phyloP scores from a whole-genome alignment of 2,797 vertebrate genomes.

The Darevskia mixta region DNA sequence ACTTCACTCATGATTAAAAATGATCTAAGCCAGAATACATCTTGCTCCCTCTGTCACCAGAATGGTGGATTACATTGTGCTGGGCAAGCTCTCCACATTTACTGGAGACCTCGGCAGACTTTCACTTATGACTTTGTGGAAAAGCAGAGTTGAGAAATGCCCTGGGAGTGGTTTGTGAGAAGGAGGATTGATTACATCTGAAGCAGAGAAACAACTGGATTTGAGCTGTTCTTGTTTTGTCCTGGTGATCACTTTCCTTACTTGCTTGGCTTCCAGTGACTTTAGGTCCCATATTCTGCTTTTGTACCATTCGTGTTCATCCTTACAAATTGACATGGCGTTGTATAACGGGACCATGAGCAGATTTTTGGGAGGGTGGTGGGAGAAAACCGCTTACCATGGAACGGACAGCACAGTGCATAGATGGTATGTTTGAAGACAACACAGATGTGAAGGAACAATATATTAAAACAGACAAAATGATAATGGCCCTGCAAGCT shows the following conservation, averaged over 20 bases:
- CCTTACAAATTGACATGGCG: constrained; percentile 32
- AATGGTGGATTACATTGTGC: constrained; percentile 48
- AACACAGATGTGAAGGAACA: background rate
- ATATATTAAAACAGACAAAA: background rate
- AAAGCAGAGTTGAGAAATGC: constrained; percentile 50
- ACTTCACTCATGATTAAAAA: constrained; percentile 53
- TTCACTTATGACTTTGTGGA: constrained; percentile 48
- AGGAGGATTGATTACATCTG: background rate
- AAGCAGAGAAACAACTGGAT: background rate
- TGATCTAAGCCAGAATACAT: constrained; percentile 65
- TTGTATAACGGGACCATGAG: background rate
- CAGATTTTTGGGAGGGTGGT: constrained; percentile 12
- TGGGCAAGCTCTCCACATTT: constrained; percentile 52
- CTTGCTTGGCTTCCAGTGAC: background rate
- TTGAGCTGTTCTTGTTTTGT: background rate
- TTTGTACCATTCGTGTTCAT: background rate
- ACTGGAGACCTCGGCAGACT: constrained; percentile 54
- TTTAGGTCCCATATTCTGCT: background rate
- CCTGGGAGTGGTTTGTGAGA: constrained; percentile 22
- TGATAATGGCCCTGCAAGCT: background rate
- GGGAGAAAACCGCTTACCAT: constrained; percentile 12
- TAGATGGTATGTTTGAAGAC: no score
- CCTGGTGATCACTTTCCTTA: constrained; percentile 17
- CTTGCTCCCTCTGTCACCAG: constrained; percentile 59
- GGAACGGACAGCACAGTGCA: background rate